A percentile compares a stretch with the other conserved stretches of the same genome.
phyloP scores from a whole-genome alignment of 2,113 vertebrate genomes.

The Carassius carassius region DNA sequence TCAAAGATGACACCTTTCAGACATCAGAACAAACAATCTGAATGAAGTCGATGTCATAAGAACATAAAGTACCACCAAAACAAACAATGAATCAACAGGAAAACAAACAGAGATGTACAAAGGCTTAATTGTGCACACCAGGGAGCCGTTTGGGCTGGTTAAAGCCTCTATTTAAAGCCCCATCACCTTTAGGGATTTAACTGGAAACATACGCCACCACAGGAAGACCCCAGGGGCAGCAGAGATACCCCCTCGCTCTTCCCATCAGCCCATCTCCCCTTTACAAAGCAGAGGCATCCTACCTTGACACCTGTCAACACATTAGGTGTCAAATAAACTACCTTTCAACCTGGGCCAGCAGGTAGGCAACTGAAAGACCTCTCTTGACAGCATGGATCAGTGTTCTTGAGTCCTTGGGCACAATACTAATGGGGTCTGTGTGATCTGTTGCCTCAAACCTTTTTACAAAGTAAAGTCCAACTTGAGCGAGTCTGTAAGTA shows the following conservation, averaged over 20 bases:
- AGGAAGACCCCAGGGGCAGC: conserved; percentile 76
- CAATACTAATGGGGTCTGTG: conserved; percentile 17
- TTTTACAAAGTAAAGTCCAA: no score
- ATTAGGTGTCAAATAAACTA: conserved; percentile 71
- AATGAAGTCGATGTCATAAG: conserved; percentile 7
- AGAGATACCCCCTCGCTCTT: conserved; percentile 47
- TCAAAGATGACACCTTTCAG: background rate
- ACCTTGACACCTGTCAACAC: conserved; percentile 73
- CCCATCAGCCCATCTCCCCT: conserved; percentile 48
- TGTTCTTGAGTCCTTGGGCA: conserved; percentile 39
- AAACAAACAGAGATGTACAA: conserved; percentile 72
- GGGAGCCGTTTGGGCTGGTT: conserved; percentile 67
- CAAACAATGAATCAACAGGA: conserved; percentile 55
- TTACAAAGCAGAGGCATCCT: conserved; percentile 70
- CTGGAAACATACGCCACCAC: conserved; percentile 69
- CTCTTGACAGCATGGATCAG: conserved; percentile 43
- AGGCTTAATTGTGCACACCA: conserved; percentile 73
- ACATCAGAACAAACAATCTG: background rate
- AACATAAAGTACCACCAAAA: conserved; percentile 56
- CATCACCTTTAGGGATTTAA: conserved; percentile 59
- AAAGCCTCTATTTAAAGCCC: conserved; percentile 66
- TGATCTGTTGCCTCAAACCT: background rate
- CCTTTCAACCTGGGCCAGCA: conserved; percentile 66
- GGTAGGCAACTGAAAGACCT: conserved; percentile 63
- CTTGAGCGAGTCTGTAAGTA: background rate